A percentile compares a stretch with the other conserved stretches of the same genome.
Evolutionary conservation across 2,113 vertebrate genomes (phyloP).

Genomic region (Macrotus californicus): DNA sequence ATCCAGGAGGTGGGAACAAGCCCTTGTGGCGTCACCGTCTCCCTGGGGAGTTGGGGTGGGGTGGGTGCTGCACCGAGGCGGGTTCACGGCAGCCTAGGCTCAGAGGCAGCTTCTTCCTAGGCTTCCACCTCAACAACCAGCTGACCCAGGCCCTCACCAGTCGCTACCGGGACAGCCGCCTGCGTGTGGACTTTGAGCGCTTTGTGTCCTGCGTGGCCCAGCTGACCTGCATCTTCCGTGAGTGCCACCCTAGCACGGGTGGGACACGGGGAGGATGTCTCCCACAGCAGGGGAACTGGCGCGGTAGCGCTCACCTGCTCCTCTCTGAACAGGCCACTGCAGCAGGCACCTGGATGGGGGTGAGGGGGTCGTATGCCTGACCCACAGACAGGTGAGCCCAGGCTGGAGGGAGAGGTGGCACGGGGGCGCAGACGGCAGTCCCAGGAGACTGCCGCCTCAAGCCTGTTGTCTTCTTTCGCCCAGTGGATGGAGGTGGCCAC

Average conservation of each 20-base stretch:
- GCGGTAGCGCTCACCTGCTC: not conserved
- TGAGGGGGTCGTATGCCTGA: conserved; percentile 58
- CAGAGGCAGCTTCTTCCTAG: not conserved
- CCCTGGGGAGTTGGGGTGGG: not conserved
- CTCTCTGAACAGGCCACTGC: conserved; percentile 58
- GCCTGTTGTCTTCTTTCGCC: accelerated
- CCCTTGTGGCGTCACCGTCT: too few species aligned
- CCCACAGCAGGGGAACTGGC: accelerated
- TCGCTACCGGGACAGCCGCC: conserved; percentile 62
- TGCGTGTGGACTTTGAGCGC: conserved; percentile 58
- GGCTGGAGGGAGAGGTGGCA: not conserved
- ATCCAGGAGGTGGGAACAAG: not conserved
- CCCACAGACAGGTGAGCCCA: conserved; percentile 54
- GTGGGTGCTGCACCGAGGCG: not conserved
- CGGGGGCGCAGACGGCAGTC: accelerated
- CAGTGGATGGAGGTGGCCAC: conserved; percentile 64
- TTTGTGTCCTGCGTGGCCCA: conserved; percentile 50
- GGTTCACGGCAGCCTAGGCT: not conserved
- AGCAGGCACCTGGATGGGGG: conserved; percentile 52
- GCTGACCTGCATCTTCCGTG: conserved; percentile 64
- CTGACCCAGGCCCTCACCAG: conserved; percentile 68
- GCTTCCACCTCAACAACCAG: conserved; percentile 73
- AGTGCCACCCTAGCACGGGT: accelerated
- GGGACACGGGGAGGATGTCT: accelerated
- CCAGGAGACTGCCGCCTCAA: not conserved